These are phyloP conservation scores for Babyrousa celebensis DNA, from an alignment of 2,797 vertebrate species.

Conservation along the genomic window DNA sequence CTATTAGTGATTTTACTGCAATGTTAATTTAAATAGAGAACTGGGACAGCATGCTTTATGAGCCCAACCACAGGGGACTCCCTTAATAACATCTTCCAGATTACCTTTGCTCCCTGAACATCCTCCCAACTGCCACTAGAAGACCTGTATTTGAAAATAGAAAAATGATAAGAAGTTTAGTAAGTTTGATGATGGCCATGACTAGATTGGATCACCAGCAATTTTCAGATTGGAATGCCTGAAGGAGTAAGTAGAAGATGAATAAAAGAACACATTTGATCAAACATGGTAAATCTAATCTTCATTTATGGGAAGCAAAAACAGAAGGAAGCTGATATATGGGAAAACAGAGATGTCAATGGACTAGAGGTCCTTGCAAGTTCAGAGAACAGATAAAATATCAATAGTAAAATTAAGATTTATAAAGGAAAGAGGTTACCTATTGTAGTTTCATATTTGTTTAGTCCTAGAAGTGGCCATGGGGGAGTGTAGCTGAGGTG, in stretches of 20 bases:
- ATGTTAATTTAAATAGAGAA: background rate
- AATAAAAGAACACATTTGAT: background rate
- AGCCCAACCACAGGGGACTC: background rate
- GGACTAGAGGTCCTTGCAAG: background rate
- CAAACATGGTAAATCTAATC: background rate
- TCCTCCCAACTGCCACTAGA: background rate
- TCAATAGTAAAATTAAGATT: background rate
- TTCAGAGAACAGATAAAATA: background rate
- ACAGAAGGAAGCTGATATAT: background rate
- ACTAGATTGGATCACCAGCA: background rate
- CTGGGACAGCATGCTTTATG: background rate
- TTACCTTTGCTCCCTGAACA: background rate
- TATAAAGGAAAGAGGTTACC: background rate
- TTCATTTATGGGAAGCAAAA: background rate
- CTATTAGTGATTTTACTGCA: background rate
- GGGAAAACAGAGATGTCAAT: background rate
- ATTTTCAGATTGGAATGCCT: background rate
- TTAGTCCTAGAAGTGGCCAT: background rate
- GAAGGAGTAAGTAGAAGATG: background rate
- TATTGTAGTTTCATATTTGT: background rate
- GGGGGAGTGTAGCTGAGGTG: background rate
- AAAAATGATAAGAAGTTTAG: background rate
- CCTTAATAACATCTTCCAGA: background rate
- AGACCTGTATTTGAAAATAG: background rate
- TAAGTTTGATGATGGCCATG: background rate